Base-by-base conservation (phyloP, 1,140 invertebrate species). In the Cherax destructor region DNA sequence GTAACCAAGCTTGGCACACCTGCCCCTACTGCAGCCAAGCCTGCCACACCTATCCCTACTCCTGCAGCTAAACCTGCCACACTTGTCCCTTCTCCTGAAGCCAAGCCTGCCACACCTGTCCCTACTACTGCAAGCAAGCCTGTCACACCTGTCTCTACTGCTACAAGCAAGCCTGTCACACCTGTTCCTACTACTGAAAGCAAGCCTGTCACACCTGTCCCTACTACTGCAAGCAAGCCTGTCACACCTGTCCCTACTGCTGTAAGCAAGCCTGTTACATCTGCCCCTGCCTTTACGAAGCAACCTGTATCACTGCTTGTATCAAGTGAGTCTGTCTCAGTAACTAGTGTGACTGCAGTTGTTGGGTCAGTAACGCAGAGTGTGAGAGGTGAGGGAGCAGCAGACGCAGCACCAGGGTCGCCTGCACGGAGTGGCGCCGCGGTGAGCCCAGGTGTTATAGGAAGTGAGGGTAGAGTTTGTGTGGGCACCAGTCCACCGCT, bases 1-100 rank as follows among this genome's bases (percentile, higher is more conserved):
- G 77, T n/a, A 21, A 88, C 2, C 56, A 77, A 65, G 49, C n/a
- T 24, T 79, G 76, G 30, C 9, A 65, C 86, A 18, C 50, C 86
- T 65, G 59, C 49, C 10, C 50, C 47, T 88, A 30, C 52, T 56
- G 77, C 30, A 21, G 81, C 30, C 2, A 41, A 41, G 30, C 30
- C 30, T 41, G 30, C 30, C 30, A 2, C 30, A 41, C 0, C 2
- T 41, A 2, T 41, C 30, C 30, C 30, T 10, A 78, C 16, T 41
- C 2, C 30, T 41, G 30, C 0, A 41, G 30, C 30, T 41, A 41
- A 41, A 2, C 30, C 30, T 41, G 30, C 30, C 30, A 41, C 30
- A 41, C 30, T 2, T 41, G 30, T 41, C 30, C 30, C 30, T 41
- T 1, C 30, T 41, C 30, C 30, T 41, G 30, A 41, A 41, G 30